Percentiles rank a stretch among this genome's conserved stretches.
phyloP scores from a whole-genome alignment of 2,113 vertebrate genomes.

The Saguinus imperator region DNA sequence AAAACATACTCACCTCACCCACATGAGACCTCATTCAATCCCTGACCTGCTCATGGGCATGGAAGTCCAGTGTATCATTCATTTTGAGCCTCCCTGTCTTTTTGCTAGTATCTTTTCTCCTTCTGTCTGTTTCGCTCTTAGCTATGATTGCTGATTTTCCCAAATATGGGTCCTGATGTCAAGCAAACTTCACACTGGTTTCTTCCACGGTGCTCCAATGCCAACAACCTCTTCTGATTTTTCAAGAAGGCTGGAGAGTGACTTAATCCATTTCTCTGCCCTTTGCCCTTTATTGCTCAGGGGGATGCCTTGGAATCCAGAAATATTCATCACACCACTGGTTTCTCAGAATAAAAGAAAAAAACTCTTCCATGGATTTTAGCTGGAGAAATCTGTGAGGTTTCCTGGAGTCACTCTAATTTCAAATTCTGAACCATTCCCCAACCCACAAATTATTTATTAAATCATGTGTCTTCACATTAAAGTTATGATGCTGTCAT shows the following conservation, averaged over 20 bases:
- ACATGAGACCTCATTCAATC: accelerated
- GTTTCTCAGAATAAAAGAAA: not conserved
- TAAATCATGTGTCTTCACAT: not conserved
- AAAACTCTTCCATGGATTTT: not conserved
- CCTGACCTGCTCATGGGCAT: not conserved
- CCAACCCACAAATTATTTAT: not conserved
- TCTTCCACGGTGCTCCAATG: not conserved
- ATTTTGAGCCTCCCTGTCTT: not conserved
- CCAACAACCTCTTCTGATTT: not conserved
- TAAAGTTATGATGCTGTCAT: not conserved
- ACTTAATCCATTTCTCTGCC: not conserved
- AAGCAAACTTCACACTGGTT: not conserved
- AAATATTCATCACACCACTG: not conserved
- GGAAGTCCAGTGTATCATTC: not conserved
- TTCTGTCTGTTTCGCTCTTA: not conserved
- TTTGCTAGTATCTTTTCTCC: not conserved
- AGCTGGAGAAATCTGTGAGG: not conserved
- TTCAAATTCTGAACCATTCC: not conserved
- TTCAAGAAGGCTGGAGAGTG: not conserved
- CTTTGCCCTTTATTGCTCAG: not conserved
- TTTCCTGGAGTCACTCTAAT: not conserved
- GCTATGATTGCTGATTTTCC: not conserved
- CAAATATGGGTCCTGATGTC: not conserved
- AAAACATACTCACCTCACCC: not conserved
- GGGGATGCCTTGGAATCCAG: not conserved